Evolutionary conservation across 2,113 vertebrate species (phyloP).

Genomic region (Rana temporaria): DNA sequence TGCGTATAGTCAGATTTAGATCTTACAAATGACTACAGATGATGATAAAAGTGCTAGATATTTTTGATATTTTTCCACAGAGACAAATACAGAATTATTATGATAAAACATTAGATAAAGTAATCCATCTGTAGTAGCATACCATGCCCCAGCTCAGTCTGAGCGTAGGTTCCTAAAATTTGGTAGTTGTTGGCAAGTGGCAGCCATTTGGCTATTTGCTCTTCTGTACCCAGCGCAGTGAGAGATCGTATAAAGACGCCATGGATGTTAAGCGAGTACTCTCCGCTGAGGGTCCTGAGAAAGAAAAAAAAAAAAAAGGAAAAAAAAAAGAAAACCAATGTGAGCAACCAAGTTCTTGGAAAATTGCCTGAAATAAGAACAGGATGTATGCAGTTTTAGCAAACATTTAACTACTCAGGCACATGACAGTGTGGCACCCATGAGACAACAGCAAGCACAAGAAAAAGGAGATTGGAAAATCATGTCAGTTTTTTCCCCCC

Average conservation of each 20-base stretch:
- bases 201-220: slow-evolving; percentile 75
- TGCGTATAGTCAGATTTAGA: no score
- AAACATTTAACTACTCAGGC: no score
- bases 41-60: no score
- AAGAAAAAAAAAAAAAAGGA: no score
- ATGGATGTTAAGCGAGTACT: slow-evolving; percentile 60
- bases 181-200: slow-evolving; percentile 61
- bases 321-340: slow-evolving; percentile 20
- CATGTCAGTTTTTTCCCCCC: no score
- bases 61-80: no score
- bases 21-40: no score
- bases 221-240: slow-evolving; percentile 69
- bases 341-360: no score
- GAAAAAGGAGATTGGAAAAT: neutral
- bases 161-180: slow-evolving; percentile 72
- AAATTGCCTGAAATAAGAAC: no score
- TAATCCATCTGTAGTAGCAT: slow-evolving; percentile 51
- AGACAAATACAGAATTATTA: no score
- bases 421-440: neutral
- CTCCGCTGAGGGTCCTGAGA: slow-evolving; percentile 67
- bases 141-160: slow-evolving; percentile 82
- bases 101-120: no score
- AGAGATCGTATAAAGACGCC: slow-evolving; percentile 64
- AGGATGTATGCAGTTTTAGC: no score
- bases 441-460: neutral